These are phyloP conservation scores for Ophiothrix spiculata DNA, from an alignment of 35 echinoderm and acorn worm species.

Conservation along the genomic window DNA sequence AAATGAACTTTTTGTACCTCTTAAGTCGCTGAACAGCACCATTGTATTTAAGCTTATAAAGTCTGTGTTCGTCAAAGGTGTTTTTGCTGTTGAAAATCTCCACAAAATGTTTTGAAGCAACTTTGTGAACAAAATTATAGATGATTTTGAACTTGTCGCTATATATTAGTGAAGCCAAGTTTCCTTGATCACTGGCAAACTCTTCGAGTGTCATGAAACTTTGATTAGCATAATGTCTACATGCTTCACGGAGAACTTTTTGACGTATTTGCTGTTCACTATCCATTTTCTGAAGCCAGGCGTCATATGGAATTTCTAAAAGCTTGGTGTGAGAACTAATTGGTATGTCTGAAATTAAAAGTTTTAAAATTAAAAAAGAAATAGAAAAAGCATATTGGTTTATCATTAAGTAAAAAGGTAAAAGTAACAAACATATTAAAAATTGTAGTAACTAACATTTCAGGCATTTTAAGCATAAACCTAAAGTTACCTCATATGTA, in stretches of 20 bases:
- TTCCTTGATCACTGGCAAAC: neutral
- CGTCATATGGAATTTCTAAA: too few species aligned
- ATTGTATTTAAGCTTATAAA: neutral
- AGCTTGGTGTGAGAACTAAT: too few species aligned
- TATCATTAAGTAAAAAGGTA: too few species aligned
- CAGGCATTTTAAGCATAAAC: too few species aligned
- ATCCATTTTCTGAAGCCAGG: neutral
- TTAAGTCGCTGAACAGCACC: neutral
- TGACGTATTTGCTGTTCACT: neutral
- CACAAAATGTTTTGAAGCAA: neutral
- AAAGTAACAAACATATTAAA: too few species aligned
- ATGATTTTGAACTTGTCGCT: neutral
- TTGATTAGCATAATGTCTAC: neutral
- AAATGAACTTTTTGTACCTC: neutral
- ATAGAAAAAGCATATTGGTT: too few species aligned
- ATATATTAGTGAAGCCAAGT: neutral
- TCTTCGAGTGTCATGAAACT: neutral
- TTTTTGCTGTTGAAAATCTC: neutral
- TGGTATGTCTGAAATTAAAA: too few species aligned
- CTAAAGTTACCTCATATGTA: too few species aligned
- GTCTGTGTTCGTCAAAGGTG: neutral
- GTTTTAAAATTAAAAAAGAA: too few species aligned
- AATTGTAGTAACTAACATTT: too few species aligned
- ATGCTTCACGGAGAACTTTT: neutral
- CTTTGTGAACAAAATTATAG: conserved; percentile 2